A percentile compares a stretch with the other conserved stretches of the same genome.
phyloP scores from a whole-genome alignment of 2,888 invertebrate species.

The Cephus pulcher region DNA sequence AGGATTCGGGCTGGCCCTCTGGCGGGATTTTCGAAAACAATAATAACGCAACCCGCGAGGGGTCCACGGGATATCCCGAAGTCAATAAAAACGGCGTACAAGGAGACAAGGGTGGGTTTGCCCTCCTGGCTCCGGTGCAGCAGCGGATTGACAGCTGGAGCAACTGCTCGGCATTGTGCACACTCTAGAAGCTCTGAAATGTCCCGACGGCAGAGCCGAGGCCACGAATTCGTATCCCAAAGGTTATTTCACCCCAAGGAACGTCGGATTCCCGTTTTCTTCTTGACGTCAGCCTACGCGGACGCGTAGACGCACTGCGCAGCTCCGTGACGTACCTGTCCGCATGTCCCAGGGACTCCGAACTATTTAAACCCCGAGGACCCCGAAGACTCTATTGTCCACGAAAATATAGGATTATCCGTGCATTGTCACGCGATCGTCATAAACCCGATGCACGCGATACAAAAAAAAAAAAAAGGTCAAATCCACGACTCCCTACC shows the following conservation, averaged over 20 bases:
- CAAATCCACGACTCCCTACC: not conserved
- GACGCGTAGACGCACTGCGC: too few relatives aligned
- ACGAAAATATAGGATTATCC: slow-evolving; percentile 44
- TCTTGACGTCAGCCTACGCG: not conserved
- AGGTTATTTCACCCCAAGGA: not conserved
- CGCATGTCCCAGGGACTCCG: not conserved
- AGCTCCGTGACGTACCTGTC: not conserved
- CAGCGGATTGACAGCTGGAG: slow-evolving; percentile 4
- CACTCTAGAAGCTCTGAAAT: not conserved
- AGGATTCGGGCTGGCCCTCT: not conserved
- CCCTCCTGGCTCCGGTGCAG: not conserved
- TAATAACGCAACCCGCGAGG: not conserved
- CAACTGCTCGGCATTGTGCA: not conserved
- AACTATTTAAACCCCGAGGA: not conserved
- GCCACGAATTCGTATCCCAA: not conserved
- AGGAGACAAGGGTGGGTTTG: not conserved
- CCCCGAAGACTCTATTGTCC: not conserved
- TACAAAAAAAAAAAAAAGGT: not conserved
- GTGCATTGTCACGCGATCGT: slow-evolving; percentile 37
- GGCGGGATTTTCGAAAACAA: not conserved
- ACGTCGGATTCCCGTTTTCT: not conserved
- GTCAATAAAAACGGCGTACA: not conserved
- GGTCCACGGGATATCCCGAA: not conserved
- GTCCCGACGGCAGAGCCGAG: not conserved
- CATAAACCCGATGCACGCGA: not conserved